Conservation (phyloP, 2,888 invertebrate species). For the Strigamia transsilvanica region DNA sequence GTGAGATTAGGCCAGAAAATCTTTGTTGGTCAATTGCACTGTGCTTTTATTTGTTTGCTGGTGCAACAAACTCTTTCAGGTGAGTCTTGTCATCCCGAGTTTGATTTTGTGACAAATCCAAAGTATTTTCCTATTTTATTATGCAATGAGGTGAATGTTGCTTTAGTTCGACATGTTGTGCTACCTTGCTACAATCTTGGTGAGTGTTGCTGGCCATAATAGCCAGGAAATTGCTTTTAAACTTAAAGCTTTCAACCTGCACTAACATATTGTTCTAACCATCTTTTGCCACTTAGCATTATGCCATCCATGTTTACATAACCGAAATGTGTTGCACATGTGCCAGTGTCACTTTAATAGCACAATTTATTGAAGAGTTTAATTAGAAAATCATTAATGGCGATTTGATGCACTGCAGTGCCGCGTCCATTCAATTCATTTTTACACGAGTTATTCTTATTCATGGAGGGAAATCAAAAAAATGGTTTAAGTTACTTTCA, state of each 20-base stretch:
- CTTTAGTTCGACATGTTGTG: neutral
- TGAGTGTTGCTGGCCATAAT: conserved; percentile 6
- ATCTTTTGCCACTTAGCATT: neutral
- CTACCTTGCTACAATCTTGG: neutral
- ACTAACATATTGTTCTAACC: neutral
- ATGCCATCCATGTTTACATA: neutral
- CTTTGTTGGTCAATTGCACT: neutral
- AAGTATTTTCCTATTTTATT: neutral
- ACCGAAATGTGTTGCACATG: neutral
- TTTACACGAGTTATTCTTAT: neutral
- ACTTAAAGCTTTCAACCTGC: neutral
- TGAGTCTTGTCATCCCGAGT: neutral
- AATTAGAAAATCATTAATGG: neutral
- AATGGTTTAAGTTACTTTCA: neutral
- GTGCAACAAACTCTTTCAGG: neutral
- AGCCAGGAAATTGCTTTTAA: neutral
- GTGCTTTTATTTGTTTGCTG: neutral
- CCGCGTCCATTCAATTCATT: neutral
- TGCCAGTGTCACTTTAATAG: neutral
- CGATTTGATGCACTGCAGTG: neutral
- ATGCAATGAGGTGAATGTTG: neutral
- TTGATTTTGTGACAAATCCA: too few relatives aligned
- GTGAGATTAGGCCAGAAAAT: neutral
- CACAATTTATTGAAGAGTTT: conserved; percentile 2
- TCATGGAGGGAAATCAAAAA: neutral